Evolutionary conservation across 2,888 invertebrate genomes (phyloP).

Genomic region (Amorpha juglandis): DNA sequence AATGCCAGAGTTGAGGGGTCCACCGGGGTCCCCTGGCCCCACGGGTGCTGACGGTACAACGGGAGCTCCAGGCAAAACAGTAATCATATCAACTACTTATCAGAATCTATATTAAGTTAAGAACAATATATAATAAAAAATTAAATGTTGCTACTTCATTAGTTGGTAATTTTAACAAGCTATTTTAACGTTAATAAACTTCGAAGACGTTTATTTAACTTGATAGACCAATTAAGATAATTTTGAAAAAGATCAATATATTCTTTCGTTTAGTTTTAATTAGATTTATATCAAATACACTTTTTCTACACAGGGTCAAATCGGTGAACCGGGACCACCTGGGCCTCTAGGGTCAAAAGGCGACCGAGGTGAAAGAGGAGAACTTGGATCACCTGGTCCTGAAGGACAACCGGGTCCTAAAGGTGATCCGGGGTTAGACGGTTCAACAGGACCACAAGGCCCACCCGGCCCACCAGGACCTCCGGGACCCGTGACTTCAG

Average conservation of each 20-base stretch:
- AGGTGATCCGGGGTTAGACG: slow-evolving; percentile 90
- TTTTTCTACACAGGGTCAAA: slow-evolving; percentile 79
- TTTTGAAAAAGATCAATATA: background rate
- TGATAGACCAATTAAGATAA: background rate
- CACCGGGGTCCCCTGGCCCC: slow-evolving; percentile 85
- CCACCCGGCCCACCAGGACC: slow-evolving; percentile 89
- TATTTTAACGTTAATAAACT: too few relatives aligned
- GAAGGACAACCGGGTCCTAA: slow-evolving; percentile 91
- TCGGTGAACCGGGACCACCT: slow-evolving; percentile 88
- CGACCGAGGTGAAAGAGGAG: slow-evolving; percentile 89
- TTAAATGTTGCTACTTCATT: background rate
- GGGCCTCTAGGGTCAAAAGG: slow-evolving; percentile 86
- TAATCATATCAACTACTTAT: slow-evolving; percentile 65
- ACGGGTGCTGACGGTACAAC: slow-evolving; percentile 91
- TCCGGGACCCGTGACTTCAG: slow-evolving; percentile 58
- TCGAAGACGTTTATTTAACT: too few relatives aligned
- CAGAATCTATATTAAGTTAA: too few relatives aligned
- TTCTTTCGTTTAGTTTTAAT: too few relatives aligned
- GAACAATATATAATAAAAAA: too few relatives aligned
- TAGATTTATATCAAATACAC: too few relatives aligned
- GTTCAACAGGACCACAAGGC: slow-evolving; percentile 87
- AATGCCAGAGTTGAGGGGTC: slow-evolving; percentile 87
- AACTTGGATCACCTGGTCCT: slow-evolving; percentile 83
- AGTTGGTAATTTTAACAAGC: too few relatives aligned
- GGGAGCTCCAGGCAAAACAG: slow-evolving; percentile 92